phyloP scores from a whole-genome alignment of 2,888 invertebrate genomes.

The Ellobium chinense region DNA sequence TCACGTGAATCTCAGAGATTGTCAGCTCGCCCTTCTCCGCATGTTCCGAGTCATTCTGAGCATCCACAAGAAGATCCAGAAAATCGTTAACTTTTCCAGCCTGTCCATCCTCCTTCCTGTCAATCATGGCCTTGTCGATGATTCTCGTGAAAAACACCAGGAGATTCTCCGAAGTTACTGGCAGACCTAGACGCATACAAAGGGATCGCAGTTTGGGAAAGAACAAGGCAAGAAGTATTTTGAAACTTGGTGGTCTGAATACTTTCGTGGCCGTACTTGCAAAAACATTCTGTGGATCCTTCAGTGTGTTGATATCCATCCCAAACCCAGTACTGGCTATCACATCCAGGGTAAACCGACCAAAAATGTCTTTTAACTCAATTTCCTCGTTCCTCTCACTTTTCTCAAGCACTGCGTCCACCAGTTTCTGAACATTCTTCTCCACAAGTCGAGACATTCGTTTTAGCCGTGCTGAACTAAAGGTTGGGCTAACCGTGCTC shows the following conservation, averaged over 20 bases:
- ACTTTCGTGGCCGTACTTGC: slow-evolving; percentile 50
- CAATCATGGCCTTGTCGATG: slow-evolving; percentile 38
- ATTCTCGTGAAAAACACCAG: not conserved
- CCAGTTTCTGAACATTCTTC: not conserved
- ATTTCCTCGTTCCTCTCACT: slow-evolving; percentile 11
- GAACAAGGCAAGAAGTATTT: not conserved
- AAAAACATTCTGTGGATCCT: slow-evolving; percentile 58
- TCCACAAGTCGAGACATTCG: slow-evolving; percentile 45
- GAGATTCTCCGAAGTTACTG: not conserved
- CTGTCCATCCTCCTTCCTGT: slow-evolving; percentile 50
- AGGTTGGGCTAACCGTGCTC: slow-evolving; percentile 58
- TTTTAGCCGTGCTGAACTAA: slow-evolving; percentile 60
- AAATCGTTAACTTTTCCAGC: slow-evolving; percentile 48
- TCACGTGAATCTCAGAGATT: no score
- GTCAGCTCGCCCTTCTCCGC: no score
- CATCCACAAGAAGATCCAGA: slow-evolving; percentile 31
- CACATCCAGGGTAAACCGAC: slow-evolving; percentile 59
- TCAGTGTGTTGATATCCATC: slow-evolving; percentile 55
- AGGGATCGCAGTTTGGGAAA: slow-evolving; percentile 1
- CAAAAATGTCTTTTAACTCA: not conserved
- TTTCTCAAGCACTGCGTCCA: not conserved
- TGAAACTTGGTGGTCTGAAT: slow-evolving; percentile 3
- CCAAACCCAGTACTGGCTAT: slow-evolving; percentile 64
- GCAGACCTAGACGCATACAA: not conserved
- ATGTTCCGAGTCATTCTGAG: not conserved